A percentile compares a stretch with the other conserved stretches of the same genome.
Evolutionary conservation across 1,140 invertebrate genomes (phyloP).

Genomic region (Berghia stephanieae): DNA sequence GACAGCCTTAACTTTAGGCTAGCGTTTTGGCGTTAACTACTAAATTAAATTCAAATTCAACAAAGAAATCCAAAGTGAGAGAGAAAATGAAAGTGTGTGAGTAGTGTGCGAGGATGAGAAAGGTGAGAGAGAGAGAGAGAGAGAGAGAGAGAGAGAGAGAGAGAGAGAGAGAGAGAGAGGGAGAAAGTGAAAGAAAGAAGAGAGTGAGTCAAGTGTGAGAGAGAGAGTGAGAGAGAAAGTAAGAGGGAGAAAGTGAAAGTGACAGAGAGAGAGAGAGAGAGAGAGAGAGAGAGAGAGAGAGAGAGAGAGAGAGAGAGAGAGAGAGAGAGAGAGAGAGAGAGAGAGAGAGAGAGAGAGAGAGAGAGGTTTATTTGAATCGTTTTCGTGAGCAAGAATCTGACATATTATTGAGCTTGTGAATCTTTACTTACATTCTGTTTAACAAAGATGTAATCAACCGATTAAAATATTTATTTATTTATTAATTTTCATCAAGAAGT

Average conservation of each 20-base stretch:
- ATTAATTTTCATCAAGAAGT: too few relatives aligned
- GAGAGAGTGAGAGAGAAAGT: background rate
- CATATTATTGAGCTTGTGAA: background rate
- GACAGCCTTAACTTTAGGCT: too few relatives aligned
- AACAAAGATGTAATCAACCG: too few relatives aligned
- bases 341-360: background rate
- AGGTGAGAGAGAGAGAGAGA: background rate
- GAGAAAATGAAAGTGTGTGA: background rate
- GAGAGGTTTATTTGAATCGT: background rate
- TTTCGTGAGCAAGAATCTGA: background rate
- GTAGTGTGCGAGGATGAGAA: background rate
- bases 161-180: slow-evolving; percentile 20
- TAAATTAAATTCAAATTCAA: too few relatives aligned
- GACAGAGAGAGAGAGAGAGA: slow-evolving; percentile 14
- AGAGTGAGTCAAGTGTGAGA: background rate
- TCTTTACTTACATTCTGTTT: too few relatives aligned
- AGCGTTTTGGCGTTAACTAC: too few relatives aligned
- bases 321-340: background rate
- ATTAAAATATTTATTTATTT: too few relatives aligned
- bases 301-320: background rate
- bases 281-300: slow-evolving; percentile 10
- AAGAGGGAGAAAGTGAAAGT: background rate
- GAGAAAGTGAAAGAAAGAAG: slow-evolving; percentile 19
- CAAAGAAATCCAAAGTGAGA: too few relatives aligned
- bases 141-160: background rate